phyloP scores from a whole-genome alignment of 2,888 invertebrate species.

The Drosophila meridiana region DNA sequence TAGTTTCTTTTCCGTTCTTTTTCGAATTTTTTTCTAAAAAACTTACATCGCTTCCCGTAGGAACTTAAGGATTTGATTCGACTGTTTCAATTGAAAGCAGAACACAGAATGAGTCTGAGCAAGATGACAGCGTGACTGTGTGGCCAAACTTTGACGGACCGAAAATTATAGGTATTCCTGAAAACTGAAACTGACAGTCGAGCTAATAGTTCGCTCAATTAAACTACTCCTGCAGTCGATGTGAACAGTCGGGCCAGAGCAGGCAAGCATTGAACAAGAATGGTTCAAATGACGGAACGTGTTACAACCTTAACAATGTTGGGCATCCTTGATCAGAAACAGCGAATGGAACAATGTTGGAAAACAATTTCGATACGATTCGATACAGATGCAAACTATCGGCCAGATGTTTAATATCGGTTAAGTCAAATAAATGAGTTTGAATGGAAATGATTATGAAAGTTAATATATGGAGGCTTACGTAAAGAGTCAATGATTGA shows the following conservation, averaged over 20 bases:
- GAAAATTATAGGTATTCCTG: conserved; percentile 1
- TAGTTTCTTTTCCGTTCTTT: neutral
- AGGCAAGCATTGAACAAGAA: neutral
- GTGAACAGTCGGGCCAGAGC: neutral
- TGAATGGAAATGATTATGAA: neutral
- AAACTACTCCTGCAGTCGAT: conserved; percentile 5
- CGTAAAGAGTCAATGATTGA: neutral
- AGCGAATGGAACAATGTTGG: neutral
- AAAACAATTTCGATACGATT: neutral
- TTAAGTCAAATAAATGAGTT: neutral
- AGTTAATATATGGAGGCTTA: neutral
- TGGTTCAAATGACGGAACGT: neutral
- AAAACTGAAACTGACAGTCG: conserved; percentile 25
- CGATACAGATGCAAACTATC: neutral
- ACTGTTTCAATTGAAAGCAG: conserved; percentile 24
- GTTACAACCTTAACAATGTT: conserved; percentile 1
- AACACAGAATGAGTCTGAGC: conserved; percentile 13
- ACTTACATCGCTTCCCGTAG: conserved; percentile 5
- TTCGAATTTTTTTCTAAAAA: neutral
- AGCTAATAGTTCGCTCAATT: neutral
- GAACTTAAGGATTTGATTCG: neutral
- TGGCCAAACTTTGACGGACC: conserved; percentile 3
- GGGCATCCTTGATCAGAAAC: neutral
- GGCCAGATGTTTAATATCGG: neutral
- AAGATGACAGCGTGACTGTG: conserved; percentile 19